Evolutionary conservation across 2,113 vertebrate species (phyloP).

Genomic region (Rhadina sibilatrix): DNA sequence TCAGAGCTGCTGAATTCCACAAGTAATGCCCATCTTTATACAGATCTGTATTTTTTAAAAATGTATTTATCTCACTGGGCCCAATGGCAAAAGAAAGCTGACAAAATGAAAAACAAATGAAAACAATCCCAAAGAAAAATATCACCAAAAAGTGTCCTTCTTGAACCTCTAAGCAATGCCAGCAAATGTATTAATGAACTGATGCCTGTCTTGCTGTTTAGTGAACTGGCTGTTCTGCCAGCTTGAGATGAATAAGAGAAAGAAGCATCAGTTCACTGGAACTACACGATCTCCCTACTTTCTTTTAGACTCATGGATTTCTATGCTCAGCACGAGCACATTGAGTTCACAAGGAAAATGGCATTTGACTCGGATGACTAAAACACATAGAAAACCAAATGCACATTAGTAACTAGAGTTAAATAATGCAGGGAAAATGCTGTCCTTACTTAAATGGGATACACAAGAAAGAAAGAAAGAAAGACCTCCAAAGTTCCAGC

Average conservation of each 20-base stretch:
- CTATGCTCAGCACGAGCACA: neutral
- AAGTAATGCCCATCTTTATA: neutral
- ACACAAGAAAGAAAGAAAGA: neutral
- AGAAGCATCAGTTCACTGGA: neutral
- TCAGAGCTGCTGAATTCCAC: neutral
- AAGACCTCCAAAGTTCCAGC: neutral
- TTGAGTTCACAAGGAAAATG: neutral
- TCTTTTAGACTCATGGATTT: neutral
- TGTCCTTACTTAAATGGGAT: neutral
- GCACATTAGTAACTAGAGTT: neutral
- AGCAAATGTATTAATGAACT: neutral
- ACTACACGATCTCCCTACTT: neutral
- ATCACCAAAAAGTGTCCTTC: neutral
- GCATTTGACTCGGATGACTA: neutral
- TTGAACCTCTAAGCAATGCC: neutral
- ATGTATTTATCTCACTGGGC: neutral
- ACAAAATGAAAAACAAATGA: neutral
- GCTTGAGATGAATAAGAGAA: neutral
- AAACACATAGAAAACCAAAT: neutral
- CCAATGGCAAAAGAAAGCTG: neutral
- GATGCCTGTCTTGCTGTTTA: neutral
- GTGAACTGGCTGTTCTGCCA: slow-evolving; percentile 47
- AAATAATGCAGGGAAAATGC: neutral
- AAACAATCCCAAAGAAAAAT: neutral
- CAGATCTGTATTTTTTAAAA: neutral